phyloP scores from a whole-genome alignment of 2,113 vertebrate species.

The Cyphomyrus plagiostoma region DNA sequence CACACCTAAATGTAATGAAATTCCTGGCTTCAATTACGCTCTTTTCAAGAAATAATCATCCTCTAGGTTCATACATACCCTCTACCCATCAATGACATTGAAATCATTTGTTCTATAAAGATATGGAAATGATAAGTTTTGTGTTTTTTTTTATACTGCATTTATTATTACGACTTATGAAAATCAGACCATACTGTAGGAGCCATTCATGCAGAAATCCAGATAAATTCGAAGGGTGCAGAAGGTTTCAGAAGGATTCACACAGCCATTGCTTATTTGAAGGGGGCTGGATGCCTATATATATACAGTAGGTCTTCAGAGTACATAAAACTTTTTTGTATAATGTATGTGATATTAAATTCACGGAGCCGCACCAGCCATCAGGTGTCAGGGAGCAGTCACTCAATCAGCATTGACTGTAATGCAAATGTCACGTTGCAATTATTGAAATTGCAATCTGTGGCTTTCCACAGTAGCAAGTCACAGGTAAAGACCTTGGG shows the following conservation, averaged over 20 bases:
- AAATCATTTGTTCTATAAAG: not conserved
- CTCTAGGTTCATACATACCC: not conserved
- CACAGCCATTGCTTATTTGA: not conserved
- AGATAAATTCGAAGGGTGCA: not conserved
- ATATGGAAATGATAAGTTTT: not conserved
- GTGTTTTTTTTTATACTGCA: not conserved
- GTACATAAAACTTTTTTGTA: not conserved
- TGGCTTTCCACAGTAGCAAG: not conserved
- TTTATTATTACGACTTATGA: not conserved
- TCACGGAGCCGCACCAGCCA: not conserved
- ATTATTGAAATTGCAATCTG: constrained; percentile 12
- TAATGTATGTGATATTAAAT: not conserved
- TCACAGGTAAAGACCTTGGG: not conserved
- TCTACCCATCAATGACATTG: not conserved
- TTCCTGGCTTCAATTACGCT: not conserved
- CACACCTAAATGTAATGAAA: not conserved
- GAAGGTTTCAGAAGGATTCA: not conserved
- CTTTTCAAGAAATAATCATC: not conserved
- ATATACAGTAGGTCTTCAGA: not conserved
- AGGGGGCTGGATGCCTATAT: not conserved
- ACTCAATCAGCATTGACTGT: not conserved
- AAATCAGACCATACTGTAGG: not conserved
- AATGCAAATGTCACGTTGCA: not conserved
- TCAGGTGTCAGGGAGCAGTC: not conserved
- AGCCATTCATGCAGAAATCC: not conserved